Evolutionary conservation across 2,113 vertebrate species (phyloP).

Genomic region (Archocentrus centrarchus): DNA sequence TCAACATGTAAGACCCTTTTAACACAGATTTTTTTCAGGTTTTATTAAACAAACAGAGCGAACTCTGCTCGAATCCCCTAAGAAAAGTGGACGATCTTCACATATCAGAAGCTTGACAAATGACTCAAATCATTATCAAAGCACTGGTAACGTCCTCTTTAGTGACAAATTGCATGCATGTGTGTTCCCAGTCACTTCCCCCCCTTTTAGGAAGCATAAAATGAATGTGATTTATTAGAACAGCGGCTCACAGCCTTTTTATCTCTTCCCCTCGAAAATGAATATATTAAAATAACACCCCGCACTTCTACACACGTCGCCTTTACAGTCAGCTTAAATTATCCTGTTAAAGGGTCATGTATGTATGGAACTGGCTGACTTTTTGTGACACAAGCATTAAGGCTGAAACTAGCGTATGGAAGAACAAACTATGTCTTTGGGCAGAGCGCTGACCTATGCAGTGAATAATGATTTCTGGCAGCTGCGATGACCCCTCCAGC

Average conservation of each 20-base stretch:
- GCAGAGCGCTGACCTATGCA: neutral
- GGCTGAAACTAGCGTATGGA: neutral
- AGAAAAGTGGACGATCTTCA: neutral
- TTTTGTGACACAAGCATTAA: neutral
- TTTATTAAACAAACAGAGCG: neutral
- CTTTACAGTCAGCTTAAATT: conserved; percentile 4
- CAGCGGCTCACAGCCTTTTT: conserved; percentile 4
- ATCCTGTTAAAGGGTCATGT: neutral
- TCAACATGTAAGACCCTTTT: neutral
- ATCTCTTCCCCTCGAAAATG: neutral
- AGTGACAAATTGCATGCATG: neutral
- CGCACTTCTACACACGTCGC: neutral
- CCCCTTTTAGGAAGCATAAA: neutral
- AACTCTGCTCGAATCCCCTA: neutral
- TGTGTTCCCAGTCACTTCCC: neutral
- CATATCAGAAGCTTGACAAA: neutral
- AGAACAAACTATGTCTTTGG: neutral
- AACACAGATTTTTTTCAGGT: neutral
- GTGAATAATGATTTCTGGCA: neutral
- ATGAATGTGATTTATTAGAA: neutral
- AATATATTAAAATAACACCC: conserved; percentile 8
- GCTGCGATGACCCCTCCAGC: neutral
- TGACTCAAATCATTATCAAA: neutral
- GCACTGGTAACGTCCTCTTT: neutral
- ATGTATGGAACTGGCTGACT: neutral